Percentiles rank a stretch among this genome's conserved stretches.
phyloP scores from a whole-genome alignment of 1,140 invertebrate species.

The Drosophila ficusphila region DNA sequence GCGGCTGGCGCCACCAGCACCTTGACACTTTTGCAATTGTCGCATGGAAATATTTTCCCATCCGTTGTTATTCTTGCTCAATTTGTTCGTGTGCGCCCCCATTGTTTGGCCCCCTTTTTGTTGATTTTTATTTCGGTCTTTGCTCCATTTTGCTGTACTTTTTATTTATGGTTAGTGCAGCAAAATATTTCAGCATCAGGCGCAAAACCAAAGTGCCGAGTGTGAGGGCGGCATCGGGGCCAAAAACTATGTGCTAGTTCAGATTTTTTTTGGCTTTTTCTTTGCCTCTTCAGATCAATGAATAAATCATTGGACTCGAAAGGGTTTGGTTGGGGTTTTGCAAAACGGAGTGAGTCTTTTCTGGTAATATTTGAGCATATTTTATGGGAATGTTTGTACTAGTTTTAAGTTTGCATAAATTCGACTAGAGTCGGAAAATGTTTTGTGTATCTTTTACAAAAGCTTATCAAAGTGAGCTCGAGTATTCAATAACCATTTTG shows the following conservation, averaged over 20 bases:
- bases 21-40: slow-evolving; percentile 54
- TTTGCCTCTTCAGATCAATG: slow-evolving; percentile 30
- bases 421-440: neutral
- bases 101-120: slow-evolving; percentile 32
- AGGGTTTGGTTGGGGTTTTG: slow-evolving; percentile 23
- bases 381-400: slow-evolving; percentile 30
- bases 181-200: slow-evolving; percentile 45
- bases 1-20: slow-evolving; percentile 41
- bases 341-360: slow-evolving; percentile 4
- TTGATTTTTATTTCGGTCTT: slow-evolving; percentile 27
- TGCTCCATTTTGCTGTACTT: slow-evolving; percentile 19
- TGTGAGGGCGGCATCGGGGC: slow-evolving; percentile 3
- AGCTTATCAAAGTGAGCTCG: neutral
- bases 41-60: slow-evolving; percentile 50
- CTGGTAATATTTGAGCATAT: slow-evolving; percentile 50
- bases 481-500: neutral
- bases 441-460: neutral
- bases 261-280: slow-evolving; percentile 16
- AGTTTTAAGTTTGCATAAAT: slow-evolving; percentile 40
- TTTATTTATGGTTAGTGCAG: slow-evolving; percentile 50
- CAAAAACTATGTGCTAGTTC: slow-evolving; percentile 40
- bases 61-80: slow-evolving; percentile 43
- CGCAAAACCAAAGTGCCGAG: slow-evolving; percentile 1
- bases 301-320: slow-evolving; percentile 39
- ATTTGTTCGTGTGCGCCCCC: slow-evolving; percentile 36